Evolutionary conservation across 2,888 invertebrate species (phyloP).

Genomic region (Lepidochrysops patricia): DNA sequence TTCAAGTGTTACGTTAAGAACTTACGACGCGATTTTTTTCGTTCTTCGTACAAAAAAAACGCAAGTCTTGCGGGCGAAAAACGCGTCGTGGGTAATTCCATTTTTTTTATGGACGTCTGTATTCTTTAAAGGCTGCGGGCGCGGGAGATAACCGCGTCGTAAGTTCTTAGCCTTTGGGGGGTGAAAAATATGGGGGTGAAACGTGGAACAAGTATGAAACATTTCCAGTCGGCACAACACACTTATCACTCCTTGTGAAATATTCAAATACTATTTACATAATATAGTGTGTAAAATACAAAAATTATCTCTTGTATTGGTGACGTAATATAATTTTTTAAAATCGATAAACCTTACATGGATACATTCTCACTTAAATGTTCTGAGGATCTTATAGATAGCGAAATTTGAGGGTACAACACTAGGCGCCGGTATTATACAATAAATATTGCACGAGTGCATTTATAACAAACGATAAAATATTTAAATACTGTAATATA

Average conservation of each 20-base stretch:
- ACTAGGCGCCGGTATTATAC: slow-evolving; percentile 50
- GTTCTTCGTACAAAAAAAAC: no score
- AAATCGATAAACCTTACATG: slow-evolving; percentile 39
- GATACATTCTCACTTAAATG: slow-evolving; percentile 43
- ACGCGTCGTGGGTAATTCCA: no score
- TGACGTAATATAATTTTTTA: slow-evolving; percentile 22
- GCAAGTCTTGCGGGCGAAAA: no score
- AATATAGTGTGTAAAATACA: slow-evolving; percentile 38
- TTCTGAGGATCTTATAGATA: slow-evolving; percentile 50
- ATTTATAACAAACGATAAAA: slow-evolving; percentile 33
- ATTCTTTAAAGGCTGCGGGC: no score
- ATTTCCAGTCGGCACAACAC: slow-evolving; percentile 32
- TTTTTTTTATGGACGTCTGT: no score
- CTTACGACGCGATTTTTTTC: no score
- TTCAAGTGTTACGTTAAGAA: no score
- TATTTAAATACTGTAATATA: slow-evolving; percentile 7
- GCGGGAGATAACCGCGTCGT: no score
- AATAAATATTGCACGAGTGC: slow-evolving; percentile 55
- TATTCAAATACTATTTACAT: slow-evolving; percentile 51
- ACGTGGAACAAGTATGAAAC: no score
- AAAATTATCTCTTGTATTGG: slow-evolving; percentile 29
- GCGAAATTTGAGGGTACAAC: slow-evolving; percentile 30
- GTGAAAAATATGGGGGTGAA: no score
- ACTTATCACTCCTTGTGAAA: slow-evolving; percentile 45
- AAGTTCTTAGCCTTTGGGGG: no score